These are phyloP conservation scores for Hippocampus barbouri DNA, from an alignment of 2,113 vertebrate genomes.

Conservation along the genomic window DNA sequence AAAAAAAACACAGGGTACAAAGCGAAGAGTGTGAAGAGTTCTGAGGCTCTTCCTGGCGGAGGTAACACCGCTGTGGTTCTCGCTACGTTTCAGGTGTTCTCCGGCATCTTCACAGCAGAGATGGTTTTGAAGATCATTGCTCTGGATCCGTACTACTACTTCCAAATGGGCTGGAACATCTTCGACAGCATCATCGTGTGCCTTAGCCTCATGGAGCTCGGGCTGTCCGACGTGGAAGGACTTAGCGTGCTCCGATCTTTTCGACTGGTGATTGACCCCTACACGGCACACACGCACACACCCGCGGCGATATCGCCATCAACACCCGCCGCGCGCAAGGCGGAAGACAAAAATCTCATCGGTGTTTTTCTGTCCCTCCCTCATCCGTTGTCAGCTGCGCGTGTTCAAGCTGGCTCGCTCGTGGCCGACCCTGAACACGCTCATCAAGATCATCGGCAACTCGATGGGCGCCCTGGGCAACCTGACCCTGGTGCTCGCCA, in stretches of 20 bases:
- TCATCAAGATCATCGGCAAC: constrained; percentile 98
- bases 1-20: no score
- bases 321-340: background rate
- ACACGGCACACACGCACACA: background rate
- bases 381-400: constrained; percentile 73
- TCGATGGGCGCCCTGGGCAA: constrained; percentile 94
- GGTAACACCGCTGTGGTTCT: background rate
- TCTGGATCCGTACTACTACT: constrained; percentile 94
- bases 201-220: constrained; percentile 94
- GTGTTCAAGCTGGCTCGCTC: constrained; percentile 97
- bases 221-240: constrained; percentile 90
- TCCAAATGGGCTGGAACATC: constrained; percentile 98
- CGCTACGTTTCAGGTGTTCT: constrained; percentile 83
- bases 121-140: constrained; percentile 98
- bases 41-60: background rate
- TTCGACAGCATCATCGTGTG: constrained; percentile 98
- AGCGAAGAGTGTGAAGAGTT: no score
- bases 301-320: no score
- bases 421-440: constrained; percentile 94
- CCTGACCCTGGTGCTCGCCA: constrained; percentile 92
- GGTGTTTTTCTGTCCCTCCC: background rate
- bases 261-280: constrained; percentile 73
- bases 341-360: no score
- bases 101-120: constrained; percentile 95
- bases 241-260: constrained; percentile 95